Evolutionary conservation across 2,888 invertebrate genomes (phyloP).

Genomic region (Horisme vitalbata): DNA sequence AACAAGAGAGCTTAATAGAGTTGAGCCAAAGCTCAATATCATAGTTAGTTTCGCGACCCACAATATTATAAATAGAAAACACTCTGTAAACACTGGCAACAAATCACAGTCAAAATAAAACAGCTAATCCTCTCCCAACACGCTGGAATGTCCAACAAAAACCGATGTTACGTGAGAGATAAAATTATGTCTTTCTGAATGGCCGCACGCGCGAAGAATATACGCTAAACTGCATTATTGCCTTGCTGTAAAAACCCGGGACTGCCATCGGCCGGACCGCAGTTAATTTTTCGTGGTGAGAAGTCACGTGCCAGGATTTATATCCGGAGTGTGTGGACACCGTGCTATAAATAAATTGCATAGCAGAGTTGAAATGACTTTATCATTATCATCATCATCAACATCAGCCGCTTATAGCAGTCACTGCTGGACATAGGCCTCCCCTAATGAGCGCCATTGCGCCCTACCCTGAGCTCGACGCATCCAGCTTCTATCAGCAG

Average conservation of each 20-base stretch:
- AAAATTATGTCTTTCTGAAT: constrained; percentile 32
- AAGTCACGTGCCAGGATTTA: constrained; percentile 62
- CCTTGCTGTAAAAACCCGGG: constrained; percentile 52
- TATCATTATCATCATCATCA: no score
- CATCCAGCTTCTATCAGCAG: no score
- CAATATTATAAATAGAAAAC: no score
- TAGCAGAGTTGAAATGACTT: constrained; percentile 1
- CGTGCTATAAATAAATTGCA: constrained; percentile 50
- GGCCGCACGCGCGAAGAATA: constrained; percentile 46
- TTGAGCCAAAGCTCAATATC: no score
- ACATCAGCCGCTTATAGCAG: no score
- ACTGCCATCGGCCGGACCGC: constrained; percentile 42
- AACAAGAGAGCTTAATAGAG: no score
- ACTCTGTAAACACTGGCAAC: not conserved
- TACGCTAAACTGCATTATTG: constrained; percentile 53
- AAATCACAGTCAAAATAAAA: not conserved
- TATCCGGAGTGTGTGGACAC: constrained; percentile 43
- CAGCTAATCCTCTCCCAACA: constrained; percentile 9
- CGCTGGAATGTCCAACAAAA: constrained; percentile 18
- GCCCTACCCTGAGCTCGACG: no score
- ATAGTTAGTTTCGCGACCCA: no score
- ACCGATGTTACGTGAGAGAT: constrained; percentile 35
- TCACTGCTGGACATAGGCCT: no score
- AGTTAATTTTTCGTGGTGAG: constrained; percentile 65
- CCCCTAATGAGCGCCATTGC: no score